phyloP scores from a whole-genome alignment of 23 tunicate species.

The Clavelina lepadiformis region DNA sequence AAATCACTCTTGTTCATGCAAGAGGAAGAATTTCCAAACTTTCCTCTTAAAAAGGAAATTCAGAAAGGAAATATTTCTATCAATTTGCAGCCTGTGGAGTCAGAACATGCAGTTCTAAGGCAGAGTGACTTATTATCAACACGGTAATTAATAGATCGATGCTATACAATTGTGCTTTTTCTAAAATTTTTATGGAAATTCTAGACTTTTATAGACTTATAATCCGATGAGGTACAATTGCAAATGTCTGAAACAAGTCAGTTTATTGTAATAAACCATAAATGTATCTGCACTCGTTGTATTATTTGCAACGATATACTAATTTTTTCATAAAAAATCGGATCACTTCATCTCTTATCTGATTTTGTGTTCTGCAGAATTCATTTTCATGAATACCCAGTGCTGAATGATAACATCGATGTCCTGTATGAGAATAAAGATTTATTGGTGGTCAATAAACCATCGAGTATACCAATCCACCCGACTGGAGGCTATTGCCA shows the following conservation, averaged over 20 bases:
- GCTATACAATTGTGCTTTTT: not conserved
- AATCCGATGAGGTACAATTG: no score
- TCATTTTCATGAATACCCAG: conserved; percentile 84
- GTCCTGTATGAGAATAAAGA: conserved; percentile 43
- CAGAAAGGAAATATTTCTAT: conserved; percentile 27
- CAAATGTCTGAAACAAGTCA: not conserved
- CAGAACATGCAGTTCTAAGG: conserved; percentile 32
- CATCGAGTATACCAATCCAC: conserved; percentile 93
- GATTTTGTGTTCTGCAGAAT: no score
- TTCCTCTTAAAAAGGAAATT: conserved; percentile 61
- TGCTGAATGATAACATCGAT: conserved; percentile 36
- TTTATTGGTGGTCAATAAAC: conserved; percentile 82
- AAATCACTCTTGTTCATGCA: conserved; percentile 59
- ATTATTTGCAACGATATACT: no score
- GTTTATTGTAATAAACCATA: not conserved
- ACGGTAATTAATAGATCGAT: conserved; percentile 48
- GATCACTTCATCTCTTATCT: no score
- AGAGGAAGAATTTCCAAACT: conserved; percentile 50
- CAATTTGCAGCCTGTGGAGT: conserved; percentile 33
- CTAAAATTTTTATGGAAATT: not conserved
- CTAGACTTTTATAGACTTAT: no score
- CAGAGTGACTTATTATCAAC: conserved; percentile 54
- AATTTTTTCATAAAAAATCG: no score
- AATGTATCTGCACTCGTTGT: not conserved
- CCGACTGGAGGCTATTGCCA: conserved; percentile 86